Evolutionary conservation across 2,888 invertebrate species (phyloP).

Genomic region (Sarcophaga subvicina): DNA sequence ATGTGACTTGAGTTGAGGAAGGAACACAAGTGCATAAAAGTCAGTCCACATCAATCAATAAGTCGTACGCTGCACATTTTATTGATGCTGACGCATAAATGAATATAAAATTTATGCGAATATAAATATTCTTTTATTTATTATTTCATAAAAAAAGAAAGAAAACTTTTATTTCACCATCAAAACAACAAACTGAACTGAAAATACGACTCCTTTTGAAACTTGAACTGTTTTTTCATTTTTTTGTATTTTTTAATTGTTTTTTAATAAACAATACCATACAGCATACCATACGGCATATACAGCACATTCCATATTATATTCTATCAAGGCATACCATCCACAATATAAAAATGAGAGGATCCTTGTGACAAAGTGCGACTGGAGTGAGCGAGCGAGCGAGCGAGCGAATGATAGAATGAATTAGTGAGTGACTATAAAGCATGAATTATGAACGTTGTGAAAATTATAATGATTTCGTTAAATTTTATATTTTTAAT

Average conservation of each 20-base stretch:
- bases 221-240: conserved; percentile 6
- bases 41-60: too few relatives aligned
- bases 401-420: background rate
- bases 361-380: background rate
- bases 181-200: conserved; percentile 19
- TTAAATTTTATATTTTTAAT: conserved; percentile 68
- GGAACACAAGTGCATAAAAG: too few relatives aligned
- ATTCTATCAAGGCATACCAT: background rate
- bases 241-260: conserved; percentile 69
- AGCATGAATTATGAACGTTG: conserved; percentile 75
- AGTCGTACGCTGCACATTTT: too few relatives aligned
- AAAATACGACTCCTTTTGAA: conserved; percentile 16
- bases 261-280: conserved; percentile 70
- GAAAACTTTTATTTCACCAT: background rate
- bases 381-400: background rate
- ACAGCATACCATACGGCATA: too few relatives aligned
- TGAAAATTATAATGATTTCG: conserved; percentile 76
- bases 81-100: conserved; percentile 18
- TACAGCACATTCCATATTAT: background rate
- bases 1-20: too few relatives aligned
- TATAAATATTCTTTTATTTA: conserved; percentile 48
- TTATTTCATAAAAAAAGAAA: conserved; percentile 27
- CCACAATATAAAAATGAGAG: background rate
- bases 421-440: conserved; percentile 62
- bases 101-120: background rate